Conservation (phyloP, 2,888 invertebrate species). For the Cantharis lateralis region DNA sequence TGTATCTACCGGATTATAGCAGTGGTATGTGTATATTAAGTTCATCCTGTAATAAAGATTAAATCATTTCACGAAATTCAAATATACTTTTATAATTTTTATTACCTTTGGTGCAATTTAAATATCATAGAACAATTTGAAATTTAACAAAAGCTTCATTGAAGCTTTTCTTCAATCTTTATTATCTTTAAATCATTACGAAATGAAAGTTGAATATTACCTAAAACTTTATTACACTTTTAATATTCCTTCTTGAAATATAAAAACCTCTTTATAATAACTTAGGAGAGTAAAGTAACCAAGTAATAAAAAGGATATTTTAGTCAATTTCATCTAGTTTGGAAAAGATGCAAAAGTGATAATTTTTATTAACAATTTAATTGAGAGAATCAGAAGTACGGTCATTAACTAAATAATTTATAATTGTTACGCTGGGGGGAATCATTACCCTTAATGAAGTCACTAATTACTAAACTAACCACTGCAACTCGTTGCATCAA, state of each 20-base stretch:
- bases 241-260: not conserved
- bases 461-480: slow-evolving; percentile 28
- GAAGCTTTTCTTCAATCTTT: not conserved
- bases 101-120: not conserved
- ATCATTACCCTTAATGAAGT: slow-evolving; percentile 29
- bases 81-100: not conserved
- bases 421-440: slow-evolving; percentile 33
- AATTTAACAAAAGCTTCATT: not conserved
- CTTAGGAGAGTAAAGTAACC: not conserved
- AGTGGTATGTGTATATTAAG: not conserved
- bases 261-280: not conserved
- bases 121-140: not conserved
- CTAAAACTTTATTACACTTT: not conserved
- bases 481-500: slow-evolving; percentile 22
- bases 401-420: slow-evolving; percentile 22
- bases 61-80: not conserved
- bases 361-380: slow-evolving; percentile 4
- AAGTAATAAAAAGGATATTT: not conserved
- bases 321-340: not conserved
- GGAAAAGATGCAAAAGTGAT: not conserved
- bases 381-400: slow-evolving; percentile 2
- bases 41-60: not conserved
- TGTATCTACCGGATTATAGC: not conserved
- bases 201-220: not conserved
- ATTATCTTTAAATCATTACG: not conserved